These are phyloP conservation scores for Diadophis punctatus DNA, from an alignment of 2,113 vertebrate genomes.

Conservation along the genomic window DNA sequence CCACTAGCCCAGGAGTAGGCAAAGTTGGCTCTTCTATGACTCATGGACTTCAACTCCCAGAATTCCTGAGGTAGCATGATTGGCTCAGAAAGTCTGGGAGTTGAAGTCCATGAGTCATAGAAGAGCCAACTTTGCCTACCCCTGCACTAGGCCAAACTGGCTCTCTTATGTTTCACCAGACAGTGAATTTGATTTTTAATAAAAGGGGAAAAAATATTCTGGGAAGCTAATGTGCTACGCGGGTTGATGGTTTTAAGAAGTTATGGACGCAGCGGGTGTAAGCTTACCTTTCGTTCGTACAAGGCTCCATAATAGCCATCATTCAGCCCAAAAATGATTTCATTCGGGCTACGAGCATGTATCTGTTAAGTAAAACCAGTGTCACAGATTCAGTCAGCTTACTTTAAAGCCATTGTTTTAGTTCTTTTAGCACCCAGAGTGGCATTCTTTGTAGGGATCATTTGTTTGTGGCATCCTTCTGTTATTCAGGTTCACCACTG, in stretches of 20 bases:
- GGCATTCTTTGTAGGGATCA: not conserved
- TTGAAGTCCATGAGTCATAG: no score
- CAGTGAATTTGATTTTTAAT: not conserved
- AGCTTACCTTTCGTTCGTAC: slow-evolving; percentile 89
- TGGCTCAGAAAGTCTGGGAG: no score
- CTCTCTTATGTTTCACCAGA: not conserved
- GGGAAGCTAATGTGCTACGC: not conserved
- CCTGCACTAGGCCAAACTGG: not conserved
- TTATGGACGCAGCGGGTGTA: accelerated
- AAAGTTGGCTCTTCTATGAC: no score
- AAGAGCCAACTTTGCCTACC: no score
- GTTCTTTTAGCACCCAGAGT: not conserved
- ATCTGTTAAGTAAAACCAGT: slow-evolving; percentile 74
- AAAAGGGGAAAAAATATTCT: not conserved
- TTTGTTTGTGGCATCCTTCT: not conserved
- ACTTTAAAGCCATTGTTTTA: not conserved
- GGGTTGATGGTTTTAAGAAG: not conserved
- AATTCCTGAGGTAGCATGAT: no score
- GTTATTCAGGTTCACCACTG: not conserved
- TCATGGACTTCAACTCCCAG: no score
- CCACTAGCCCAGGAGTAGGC: no score
- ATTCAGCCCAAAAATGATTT: slow-evolving; percentile 96
- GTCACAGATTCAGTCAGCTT: slow-evolving; percentile 4
- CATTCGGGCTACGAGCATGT: slow-evolving; percentile 92
- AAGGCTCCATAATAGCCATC: slow-evolving; percentile 98